Evolutionary conservation across 2,888 invertebrate species (phyloP).

Genomic region (Imbricaverruca yamaguchii): DNA sequence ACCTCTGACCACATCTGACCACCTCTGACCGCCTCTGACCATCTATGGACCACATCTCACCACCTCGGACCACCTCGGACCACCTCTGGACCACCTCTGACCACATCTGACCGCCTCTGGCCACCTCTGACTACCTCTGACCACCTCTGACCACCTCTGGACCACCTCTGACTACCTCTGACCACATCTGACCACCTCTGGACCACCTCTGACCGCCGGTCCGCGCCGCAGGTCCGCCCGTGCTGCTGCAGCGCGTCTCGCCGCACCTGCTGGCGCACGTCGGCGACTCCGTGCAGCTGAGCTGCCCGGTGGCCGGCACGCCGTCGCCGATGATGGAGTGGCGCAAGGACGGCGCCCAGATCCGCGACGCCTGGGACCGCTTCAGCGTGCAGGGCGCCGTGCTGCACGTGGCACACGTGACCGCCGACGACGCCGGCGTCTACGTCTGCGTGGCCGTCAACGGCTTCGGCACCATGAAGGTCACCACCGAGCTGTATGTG

Average conservation of each 20-base stretch:
- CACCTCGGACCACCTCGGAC: no score
- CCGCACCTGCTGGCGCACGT: slow-evolving; percentile 1
- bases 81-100: no score
- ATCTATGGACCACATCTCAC: no score
- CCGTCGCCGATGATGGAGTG: not conserved
- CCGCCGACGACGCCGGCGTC: slow-evolving; percentile 25
- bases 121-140: no score
- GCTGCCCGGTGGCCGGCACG: not conserved
- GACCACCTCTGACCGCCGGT: no score
- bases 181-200: no score
- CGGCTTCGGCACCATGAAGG: slow-evolving; percentile 29
- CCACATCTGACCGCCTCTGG: no score
- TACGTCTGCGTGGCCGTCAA: slow-evolving; percentile 30
- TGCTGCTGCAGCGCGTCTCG: not conserved
- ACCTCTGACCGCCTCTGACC: no score
- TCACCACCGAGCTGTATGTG: slow-evolving; percentile 27
- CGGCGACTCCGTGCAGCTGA: not conserved
- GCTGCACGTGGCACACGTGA: slow-evolving; percentile 26
- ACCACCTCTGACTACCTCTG: no score
- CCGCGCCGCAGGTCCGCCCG: not conserved
- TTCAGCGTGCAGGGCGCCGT: slow-evolving; percentile 24
- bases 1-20: no score
- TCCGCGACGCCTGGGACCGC: slow-evolving; percentile 25
- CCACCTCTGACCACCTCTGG: no score
- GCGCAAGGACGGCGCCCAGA: slow-evolving; percentile 16